Conservation (phyloP, 1,140 invertebrate species). For the Cataglyphis hispanica region DNA sequence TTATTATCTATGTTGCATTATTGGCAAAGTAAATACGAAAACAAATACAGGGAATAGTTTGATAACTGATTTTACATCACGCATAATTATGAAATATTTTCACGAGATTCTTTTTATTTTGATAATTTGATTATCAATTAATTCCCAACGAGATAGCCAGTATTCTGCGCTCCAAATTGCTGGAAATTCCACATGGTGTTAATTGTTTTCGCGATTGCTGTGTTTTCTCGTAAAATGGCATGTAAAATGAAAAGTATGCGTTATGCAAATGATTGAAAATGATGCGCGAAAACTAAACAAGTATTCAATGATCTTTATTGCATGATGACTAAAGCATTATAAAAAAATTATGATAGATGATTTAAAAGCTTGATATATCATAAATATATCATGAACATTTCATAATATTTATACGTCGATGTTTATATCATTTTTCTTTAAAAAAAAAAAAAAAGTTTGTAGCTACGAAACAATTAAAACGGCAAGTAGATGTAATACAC, state of each 20-base stretch:
- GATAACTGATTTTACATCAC: conserved; percentile 36
- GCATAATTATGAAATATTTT: conserved; percentile 60
- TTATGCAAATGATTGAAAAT: conserved; percentile 63
- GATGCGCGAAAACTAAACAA: neutral
- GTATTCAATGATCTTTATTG: neutral
- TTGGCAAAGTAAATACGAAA: neutral
- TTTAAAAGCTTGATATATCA: neutral
- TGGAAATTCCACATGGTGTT: conserved; percentile 58
- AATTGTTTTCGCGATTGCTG: conserved; percentile 61
- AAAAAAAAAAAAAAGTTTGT: neutral
- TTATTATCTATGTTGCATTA: conserved; percentile 25
- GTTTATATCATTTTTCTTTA: too few relatives aligned
- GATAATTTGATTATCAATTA: conserved; percentile 59
- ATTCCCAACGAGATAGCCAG: conserved; percentile 32
- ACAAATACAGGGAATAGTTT: conserved; percentile 36
- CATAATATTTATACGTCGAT: neutral
- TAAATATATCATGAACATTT: neutral
- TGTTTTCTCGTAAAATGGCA: conserved; percentile 60
- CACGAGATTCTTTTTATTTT: conserved; percentile 52
- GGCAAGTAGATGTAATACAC: neutral
- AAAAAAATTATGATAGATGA: conserved; percentile 2
- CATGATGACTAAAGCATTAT: neutral
- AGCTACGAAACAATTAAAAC: conserved; percentile 35
- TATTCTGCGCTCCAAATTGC: conserved; percentile 47
- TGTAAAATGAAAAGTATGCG: conserved; percentile 46